These are phyloP conservation scores for Neogobius melanostomus DNA, from an alignment of 2,113 vertebrate species.

Conservation along the genomic window DNA sequence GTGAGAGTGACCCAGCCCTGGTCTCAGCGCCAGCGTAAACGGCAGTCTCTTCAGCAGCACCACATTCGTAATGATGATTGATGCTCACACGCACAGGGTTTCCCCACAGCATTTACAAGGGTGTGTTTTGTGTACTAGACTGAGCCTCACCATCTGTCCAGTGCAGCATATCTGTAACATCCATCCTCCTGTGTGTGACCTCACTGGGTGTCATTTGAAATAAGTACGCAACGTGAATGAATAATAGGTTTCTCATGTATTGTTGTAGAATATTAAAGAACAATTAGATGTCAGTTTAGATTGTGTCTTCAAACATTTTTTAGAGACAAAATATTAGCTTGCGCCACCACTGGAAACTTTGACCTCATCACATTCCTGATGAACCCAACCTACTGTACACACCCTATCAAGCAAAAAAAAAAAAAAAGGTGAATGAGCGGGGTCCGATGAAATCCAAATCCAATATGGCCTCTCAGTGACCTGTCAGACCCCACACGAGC, in stretches of 20 bases:
- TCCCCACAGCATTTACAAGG: conserved; percentile 19
- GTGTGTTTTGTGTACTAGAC: conserved; percentile 9
- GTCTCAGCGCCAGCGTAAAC: conserved; percentile 30
- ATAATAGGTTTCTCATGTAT: too few species aligned
- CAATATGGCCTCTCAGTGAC: conserved; percentile 8
- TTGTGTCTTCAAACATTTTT: too few species aligned
- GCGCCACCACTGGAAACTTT: too few species aligned
- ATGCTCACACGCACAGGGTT: conserved; percentile 36
- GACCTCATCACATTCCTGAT: too few species aligned
- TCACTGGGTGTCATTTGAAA: conserved; percentile 11
- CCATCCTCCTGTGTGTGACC: conserved; percentile 1
- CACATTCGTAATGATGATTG: conserved; percentile 38
- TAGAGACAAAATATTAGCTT: too few species aligned
- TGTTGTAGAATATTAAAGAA: too few species aligned
- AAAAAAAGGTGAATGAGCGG: not conserved
- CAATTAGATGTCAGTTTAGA: too few species aligned
- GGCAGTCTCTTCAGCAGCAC: conserved; percentile 45
- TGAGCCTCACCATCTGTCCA: conserved; percentile 13
- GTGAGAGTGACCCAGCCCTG: conserved; percentile 38
- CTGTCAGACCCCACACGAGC: conserved; percentile 5
- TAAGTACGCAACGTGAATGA: not conserved
- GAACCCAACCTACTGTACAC: too few species aligned
- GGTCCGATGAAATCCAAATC: conserved; percentile 18
- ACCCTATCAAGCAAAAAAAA: too few species aligned
- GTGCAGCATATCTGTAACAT: conserved; percentile 18